Evolutionary conservation across 2,797 vertebrate genomes (phyloP).

Genomic region (Hybognathus amarus): DNA sequence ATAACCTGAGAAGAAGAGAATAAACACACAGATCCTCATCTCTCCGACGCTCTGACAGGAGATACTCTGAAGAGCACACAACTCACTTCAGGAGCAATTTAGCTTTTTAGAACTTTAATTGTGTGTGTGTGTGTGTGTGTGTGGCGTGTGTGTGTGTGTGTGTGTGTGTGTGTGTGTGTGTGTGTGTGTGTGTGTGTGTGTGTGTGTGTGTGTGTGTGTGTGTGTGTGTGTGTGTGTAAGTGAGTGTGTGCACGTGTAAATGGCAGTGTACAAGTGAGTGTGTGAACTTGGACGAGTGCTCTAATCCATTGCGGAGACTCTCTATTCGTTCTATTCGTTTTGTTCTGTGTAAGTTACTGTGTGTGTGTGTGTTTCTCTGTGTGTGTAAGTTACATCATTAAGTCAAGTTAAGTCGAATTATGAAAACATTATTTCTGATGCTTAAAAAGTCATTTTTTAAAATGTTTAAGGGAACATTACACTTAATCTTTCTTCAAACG

Average conservation of each 20-base stretch:
- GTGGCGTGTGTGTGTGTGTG: too few species aligned
- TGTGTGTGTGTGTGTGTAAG: not conserved
- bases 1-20: conserved; percentile 48
- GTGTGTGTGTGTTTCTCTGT: not conserved
- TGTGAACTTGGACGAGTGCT: too few species aligned
- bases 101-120: not conserved
- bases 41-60: conserved; percentile 50
- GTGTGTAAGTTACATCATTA: not conserved
- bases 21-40: conserved; percentile 53
- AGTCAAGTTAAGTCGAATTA: not conserved
- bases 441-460: not conserved
- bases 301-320: too few species aligned
- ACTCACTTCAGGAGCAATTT: conserved; percentile 5
- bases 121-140: not conserved
- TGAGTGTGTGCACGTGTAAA: not conserved
- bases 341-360: too few species aligned
- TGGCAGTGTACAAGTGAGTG: too few species aligned
- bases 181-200: too few species aligned
- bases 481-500: not conserved
- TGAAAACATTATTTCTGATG: not conserved
- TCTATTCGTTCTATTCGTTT: too few species aligned
- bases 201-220: too few species aligned
- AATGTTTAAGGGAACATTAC: not conserved
- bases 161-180: too few species aligned
- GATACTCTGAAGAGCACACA: not conserved